Evolutionary conservation across 1,140 invertebrate genomes (phyloP), one percentile per base, ranked within the genome.

Genomic region (Drosophila carrolli): DNA sequence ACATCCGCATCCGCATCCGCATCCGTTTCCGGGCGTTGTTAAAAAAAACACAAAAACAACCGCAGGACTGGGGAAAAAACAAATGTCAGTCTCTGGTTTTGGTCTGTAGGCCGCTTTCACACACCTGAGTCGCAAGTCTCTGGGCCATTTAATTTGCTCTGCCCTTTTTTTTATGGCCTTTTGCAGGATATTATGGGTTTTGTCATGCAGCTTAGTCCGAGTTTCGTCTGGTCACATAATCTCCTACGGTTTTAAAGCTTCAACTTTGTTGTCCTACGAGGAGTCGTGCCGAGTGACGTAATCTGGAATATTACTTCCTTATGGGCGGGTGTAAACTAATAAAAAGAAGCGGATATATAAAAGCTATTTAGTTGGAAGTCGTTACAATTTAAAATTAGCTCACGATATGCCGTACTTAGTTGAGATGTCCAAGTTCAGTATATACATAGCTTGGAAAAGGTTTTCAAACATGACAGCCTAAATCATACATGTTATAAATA

Each of bases 1-100:
- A 84, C 76, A 84, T 84, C 76, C 77, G 81, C 75, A 82, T 50
- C 76, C 77, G 81, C 75, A 82, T 50, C 78, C 73, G 62, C 60
- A 66, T 66, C 62, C 62, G 62, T 63, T 66, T 71, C 67, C 67
- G 65, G 48, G 67, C 67, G 65, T 57, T 71, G 63, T 70, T 29
- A 58, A 47, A 70, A 70, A 68, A 48, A 35, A 10, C 14, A 27
- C n/a, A 65, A 13, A 35, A 44, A 19, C 37, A 23, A 44, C 19
- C 19, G 13, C 47, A 53, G 46, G 46, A 50, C 13, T 19, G 10
- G 5, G 43, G 38, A 19, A 68, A 47, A 55, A 38, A 70, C 35
- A 54, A 71, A 71, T 70, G 65, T 56, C 67, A 68, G 67, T 70
- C 67, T 16, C 19, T 67, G 56, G 56, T 40, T 75, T 75, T 55